Evolutionary conservation across 2,888 invertebrate species (phyloP).

Genomic region (Chloroclystis v-ata): DNA sequence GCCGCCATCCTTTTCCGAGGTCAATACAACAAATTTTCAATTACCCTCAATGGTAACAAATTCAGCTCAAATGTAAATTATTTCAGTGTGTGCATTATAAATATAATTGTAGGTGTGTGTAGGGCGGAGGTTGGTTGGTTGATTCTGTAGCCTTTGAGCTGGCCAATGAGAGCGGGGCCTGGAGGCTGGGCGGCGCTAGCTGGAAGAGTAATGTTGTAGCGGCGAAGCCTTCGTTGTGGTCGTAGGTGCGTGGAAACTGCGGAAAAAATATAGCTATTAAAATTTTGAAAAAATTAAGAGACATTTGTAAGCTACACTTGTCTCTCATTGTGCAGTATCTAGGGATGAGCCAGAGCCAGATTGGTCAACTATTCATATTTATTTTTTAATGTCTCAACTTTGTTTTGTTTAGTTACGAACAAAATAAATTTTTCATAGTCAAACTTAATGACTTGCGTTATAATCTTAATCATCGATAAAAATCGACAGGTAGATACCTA

Average conservation of each 20-base stretch:
- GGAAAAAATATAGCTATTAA: slow-evolving; percentile 8
- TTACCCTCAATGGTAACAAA: slow-evolving; percentile 75
- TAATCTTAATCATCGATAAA: too few relatives aligned
- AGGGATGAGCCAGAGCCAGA: too few relatives aligned
- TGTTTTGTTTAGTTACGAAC: too few relatives aligned
- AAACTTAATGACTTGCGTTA: too few relatives aligned
- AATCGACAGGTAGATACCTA: too few relatives aligned
- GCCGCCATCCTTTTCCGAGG: slow-evolving; percentile 52
- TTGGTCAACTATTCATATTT: too few relatives aligned
- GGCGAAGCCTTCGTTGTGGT: slow-evolving; percentile 63
- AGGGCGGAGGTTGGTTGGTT: slow-evolving; percentile 51
- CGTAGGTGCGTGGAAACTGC: slow-evolving; percentile 35
- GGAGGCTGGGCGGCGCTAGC: slow-evolving; percentile 63
- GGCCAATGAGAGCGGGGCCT: slow-evolving; percentile 56
- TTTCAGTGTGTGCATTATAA: slow-evolving; percentile 76
- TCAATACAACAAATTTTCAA: slow-evolving; percentile 78
- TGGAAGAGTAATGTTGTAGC: slow-evolving; percentile 71
- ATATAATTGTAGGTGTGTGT: slow-evolving; percentile 73
- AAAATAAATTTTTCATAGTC: too few relatives aligned
- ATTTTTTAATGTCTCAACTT: too few relatives aligned
- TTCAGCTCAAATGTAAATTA: slow-evolving; percentile 78
- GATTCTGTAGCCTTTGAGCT: neutral
- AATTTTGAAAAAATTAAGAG: neutral
- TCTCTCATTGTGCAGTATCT: too few relatives aligned
- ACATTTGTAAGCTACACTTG: too few relatives aligned